Base-by-base conservation (phyloP, 2,888 invertebrate species). In the Sericinus montela region DNA sequence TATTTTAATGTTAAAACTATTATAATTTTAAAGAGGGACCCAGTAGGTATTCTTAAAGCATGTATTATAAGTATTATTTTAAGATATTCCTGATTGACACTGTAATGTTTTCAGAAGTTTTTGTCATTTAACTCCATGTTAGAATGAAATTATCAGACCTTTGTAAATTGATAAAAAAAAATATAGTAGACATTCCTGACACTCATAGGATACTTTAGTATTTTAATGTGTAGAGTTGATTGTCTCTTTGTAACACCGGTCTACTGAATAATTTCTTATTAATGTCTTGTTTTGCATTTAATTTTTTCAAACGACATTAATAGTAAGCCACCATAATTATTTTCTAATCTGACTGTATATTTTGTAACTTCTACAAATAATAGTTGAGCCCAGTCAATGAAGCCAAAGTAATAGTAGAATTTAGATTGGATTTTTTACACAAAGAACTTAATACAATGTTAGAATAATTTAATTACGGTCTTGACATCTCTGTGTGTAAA, bases 11-110 rank as follows among this genome's bases (percentile, higher is more conserved):
- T 38, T 51, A 61, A 56, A 64, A 60, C 65, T 75, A 71, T 70
- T 75, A 72, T 80, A 67, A 72, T 78, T 80, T 75, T 60, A 67
- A 80, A 62, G 68, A 69, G 84, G 85, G 84, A 84, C 83, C 84
- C 85, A 77, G 75, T 85, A 83, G 82, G 65, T 83, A 79, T 75
- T 79, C 69, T 67, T 72, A 71, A 74, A 76, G 69, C 63, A 58
- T 75, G 70, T 80, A 80, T 77, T 72, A 67, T 83, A 81, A 83
- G 84, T 84, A 78, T 82, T 84, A 82, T 66, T 73, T 77, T 85
- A 83, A 83, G 80, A 83, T 85, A 80, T 82, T 85, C 80, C 80
- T 79, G 70, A 76, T 77, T 75, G 77, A 77, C 74, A 69, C 72
- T 76, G 74, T 78, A 71, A 73, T 78, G 67, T 74, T 72, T 67